These are phyloP conservation scores for Simalia tracyae DNA, from an alignment of 2,797 vertebrate species.

Conservation along the genomic window DNA sequence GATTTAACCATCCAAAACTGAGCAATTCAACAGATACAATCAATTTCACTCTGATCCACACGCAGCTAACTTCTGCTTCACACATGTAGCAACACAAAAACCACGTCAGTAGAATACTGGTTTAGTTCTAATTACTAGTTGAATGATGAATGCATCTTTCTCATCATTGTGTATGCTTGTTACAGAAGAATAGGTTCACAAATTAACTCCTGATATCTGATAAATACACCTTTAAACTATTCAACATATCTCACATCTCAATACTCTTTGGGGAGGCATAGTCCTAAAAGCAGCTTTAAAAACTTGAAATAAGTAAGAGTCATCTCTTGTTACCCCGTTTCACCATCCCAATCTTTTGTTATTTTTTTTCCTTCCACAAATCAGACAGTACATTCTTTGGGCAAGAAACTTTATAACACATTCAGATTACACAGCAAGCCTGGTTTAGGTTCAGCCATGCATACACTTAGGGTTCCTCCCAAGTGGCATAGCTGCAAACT, in stretches of 20 bases:
- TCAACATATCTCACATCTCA: not conserved
- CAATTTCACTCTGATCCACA: not conserved
- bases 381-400: not conserved
- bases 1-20: not conserved
- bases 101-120: too few species aligned
- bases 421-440: not conserved
- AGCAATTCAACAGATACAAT: not conserved
- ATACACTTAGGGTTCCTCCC: not conserved
- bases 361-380: not conserved
- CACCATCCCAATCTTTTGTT: not conserved
- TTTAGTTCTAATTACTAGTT: too few species aligned
- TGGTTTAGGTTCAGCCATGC: not conserved
- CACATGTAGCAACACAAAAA: too few species aligned
- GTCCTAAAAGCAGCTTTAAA: not conserved
- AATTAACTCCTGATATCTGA: not conserved
- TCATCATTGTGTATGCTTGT: not conserved
- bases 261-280: not conserved
- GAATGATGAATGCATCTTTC: too few species aligned
- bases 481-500: not conserved
- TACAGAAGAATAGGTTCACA: not conserved
- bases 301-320: not conserved
- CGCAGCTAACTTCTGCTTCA: too few species aligned
- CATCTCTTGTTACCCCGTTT: not conserved
- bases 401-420: not conserved
- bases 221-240: not conserved